Base-by-base conservation (phyloP, 2,797 vertebrate genomes). In the Semotilus atromaculatus region DNA sequence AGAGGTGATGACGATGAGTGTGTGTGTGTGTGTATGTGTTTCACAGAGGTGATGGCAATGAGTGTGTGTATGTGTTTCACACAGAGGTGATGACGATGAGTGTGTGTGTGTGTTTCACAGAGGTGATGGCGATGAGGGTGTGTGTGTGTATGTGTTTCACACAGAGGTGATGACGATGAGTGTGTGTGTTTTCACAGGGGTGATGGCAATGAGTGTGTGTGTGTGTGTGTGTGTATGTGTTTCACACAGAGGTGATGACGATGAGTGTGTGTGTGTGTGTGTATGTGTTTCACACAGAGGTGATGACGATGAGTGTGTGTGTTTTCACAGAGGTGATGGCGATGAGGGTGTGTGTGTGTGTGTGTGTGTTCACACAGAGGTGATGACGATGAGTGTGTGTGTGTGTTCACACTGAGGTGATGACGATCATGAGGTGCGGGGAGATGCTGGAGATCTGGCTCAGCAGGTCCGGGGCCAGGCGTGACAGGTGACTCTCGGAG, bases 301-400 rank as follows among this genome's bases (percentile, higher is more conserved):
- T 99, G 86, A 99, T 99, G 94, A 99, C 98, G 70, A 99, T 99
- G n/a, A n/a, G n/a, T n/a, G n/a, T n/a, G n/a, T n/a, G n/a, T n/a
- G n/a, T n/a, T n/a, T n/a, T n/a, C n/a, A n/a, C n/a, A n/a, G 31
- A 3, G 31, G 31, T 1, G 31, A 31, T 31, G 31, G 31, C 31
- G 3, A n/a, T n/a, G n/a, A n/a, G n/a, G n/a, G n/a, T n/a, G 40
- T 43, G 10, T 3, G 40, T 11, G 43, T 4, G 43, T 45, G 13
- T 43, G 43, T 48, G 14, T 48, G 45, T 5, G 45, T 5, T 48
- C 45, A 48, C 45, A 98, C 98, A 19, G 97, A 98, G 85, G 98
- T 43, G 11, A 43, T 11, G 11, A 43, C 43, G 43, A 43, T 13
- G 10, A 43, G 43, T 5, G 43, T 45, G 13, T 43, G 43, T 45